A percentile compares a stretch with the other conserved stretches of the same genome.
These are phyloP conservation scores for Microvelia longipes DNA, from an alignment of 1,140 invertebrate species.

Conservation along the genomic window DNA sequence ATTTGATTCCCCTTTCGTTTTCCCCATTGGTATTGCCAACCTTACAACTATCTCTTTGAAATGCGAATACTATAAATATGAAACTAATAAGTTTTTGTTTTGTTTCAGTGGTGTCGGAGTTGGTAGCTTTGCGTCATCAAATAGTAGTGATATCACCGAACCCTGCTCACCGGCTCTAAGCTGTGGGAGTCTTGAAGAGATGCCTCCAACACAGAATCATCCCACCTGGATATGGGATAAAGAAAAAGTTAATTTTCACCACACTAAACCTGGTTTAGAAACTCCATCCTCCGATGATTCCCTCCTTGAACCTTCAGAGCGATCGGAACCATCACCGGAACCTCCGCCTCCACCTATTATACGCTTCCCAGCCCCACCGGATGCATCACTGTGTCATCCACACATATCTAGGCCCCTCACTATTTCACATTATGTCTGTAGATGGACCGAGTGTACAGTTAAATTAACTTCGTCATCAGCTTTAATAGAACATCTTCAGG, in stretches of 20 bases:
- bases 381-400: not conserved
- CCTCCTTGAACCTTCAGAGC: not conserved
- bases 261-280: constrained; percentile 17
- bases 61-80: too few relatives aligned
- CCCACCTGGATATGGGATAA: constrained; percentile 23
- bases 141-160: constrained; percentile 57
- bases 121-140: constrained; percentile 41
- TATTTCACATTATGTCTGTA: constrained; percentile 44
- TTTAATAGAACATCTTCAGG: constrained; percentile 79
- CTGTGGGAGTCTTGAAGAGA: constrained; percentile 29
- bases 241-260: constrained; percentile 27
- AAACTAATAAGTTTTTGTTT: constrained; percentile 17
- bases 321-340: not conserved
- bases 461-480: constrained; percentile 58
- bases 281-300: not conserved
- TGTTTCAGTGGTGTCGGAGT: constrained; percentile 52
- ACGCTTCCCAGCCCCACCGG: not conserved
- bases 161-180: constrained; percentile 58
- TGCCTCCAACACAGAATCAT: constrained; percentile 35
- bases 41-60: too few relatives aligned
- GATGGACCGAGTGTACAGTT: constrained; percentile 70
- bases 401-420: not conserved
- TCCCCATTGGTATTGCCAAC: too few relatives aligned
- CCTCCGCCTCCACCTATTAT: not conserved
- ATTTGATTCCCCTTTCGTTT: too few relatives aligned